Base-by-base conservation (phyloP, 2,888 invertebrate genomes). In the Andrena flavipes region DNA sequence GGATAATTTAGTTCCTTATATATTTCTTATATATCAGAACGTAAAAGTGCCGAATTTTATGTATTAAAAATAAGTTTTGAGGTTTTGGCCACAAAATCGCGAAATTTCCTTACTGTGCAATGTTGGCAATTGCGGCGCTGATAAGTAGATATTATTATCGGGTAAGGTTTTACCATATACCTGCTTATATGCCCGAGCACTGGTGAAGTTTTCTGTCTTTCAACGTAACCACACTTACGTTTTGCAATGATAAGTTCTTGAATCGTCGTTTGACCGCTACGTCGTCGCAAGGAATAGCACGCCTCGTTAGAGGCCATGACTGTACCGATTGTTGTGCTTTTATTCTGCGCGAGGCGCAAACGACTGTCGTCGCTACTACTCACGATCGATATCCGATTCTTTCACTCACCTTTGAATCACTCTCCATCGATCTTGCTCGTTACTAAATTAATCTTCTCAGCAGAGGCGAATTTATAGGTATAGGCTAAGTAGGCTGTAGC, bases 221-320 rank as follows among this genome's bases (percentile, higher is more conserved):
- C 71, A 72, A 62, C 64, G 56, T 71, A 72, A 59, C 59, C 75
- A 23, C 72, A 29, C 70, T 73, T 85, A 48, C 76, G 68, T 74
- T 85, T 81, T 76, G 70, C 76, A 83, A 83, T 81, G 79, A 85
- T 77, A 80, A 72, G 51, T 63, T 51, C 67, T 71, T 65, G 23
- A 67, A 80, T 82, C 69, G 78, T 62, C 63, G 63, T 75, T 75
- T 69, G 77, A 62, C 72, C 68, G 82, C 65, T 73, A 13, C 20
- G 51, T 68, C 26, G 80, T 84, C 80, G 80, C 76, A 84, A 84
- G 80, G 73, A 64, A 72, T 67, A 71, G 73, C 75, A 71, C 60
- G 71, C 51, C 84, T 85, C 84, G 78, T 84, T 84, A 84, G 75
- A 77, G 70, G 73, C 75, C 80, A 62, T 70, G 80, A 80, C 81